phyloP scores from a whole-genome alignment of 2,113 vertebrate genomes.

The Oxyruncus cristatus region DNA sequence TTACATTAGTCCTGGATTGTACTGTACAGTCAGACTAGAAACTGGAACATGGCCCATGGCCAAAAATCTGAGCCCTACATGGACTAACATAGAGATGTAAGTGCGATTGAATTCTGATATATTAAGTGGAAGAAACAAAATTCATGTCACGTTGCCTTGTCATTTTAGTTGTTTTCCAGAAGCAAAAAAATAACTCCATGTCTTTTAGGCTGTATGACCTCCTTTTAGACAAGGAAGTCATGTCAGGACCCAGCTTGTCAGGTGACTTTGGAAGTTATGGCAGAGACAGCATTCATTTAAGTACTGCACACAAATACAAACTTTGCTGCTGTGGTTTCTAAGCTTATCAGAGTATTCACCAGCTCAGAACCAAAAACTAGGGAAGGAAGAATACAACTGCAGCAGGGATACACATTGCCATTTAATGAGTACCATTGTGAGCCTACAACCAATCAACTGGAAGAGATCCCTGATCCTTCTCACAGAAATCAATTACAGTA shows the following conservation, averaged over 20 bases:
- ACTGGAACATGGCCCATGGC: accelerated
- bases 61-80: not conserved
- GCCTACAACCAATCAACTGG: not conserved
- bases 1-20: not conserved
- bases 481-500: not conserved
- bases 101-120: not conserved
- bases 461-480: not conserved
- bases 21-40: not conserved
- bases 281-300: not conserved
- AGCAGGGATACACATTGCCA: not conserved
- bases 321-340: not conserved
- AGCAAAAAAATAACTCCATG: not conserved
- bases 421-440: not conserved
- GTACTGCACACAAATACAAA: not conserved
- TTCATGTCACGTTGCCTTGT: not conserved
- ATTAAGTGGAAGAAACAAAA: not conserved
- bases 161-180: not conserved
- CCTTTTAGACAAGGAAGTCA: not conserved
- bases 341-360: not conserved
- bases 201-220: accelerated
- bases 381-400: not conserved
- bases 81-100: not conserved
- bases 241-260: not conserved
- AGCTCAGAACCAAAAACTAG: not conserved
- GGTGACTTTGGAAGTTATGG: not conserved